Evolutionary conservation across 2,797 vertebrate genomes (phyloP).

Genomic region (Chloroceryle inda): DNA sequence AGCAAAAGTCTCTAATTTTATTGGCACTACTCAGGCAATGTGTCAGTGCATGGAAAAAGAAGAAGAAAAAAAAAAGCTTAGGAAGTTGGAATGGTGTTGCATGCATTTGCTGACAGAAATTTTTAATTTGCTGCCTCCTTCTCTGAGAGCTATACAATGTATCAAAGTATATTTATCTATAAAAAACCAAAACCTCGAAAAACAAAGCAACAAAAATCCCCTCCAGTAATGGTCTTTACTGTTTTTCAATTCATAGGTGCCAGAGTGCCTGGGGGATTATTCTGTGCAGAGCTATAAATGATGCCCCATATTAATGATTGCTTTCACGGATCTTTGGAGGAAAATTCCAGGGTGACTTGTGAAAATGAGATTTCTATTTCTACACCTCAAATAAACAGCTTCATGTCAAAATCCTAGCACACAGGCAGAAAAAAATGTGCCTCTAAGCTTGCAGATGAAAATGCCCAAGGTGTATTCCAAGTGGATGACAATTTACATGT

Average conservation of each 20-base stretch:
- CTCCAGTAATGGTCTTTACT: neutral
- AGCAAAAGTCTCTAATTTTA: neutral
- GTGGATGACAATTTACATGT: neutral
- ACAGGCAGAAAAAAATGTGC: neutral
- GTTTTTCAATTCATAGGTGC: constrained; percentile 2
- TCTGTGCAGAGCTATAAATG: constrained; percentile 34
- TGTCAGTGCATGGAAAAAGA: neutral
- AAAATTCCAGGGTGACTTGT: neutral
- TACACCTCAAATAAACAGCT: neutral
- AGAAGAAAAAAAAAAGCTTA: neutral
- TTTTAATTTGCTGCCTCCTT: neutral
- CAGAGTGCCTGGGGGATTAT: constrained; percentile 18
- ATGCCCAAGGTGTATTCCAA: neutral
- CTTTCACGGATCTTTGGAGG: constrained; percentile 30
- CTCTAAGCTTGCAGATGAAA: neutral
- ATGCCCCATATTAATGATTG: constrained; percentile 18
- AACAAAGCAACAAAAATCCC: neutral
- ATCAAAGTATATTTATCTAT: neutral
- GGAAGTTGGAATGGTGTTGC: neutral
- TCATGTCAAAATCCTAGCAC: constrained; percentile 11
- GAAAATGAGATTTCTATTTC: constrained; percentile 39
- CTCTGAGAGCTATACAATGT: neutral
- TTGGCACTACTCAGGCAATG: neutral
- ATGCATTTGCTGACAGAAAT: neutral
- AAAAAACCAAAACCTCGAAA: neutral